phyloP scores from a whole-genome alignment of 2,797 vertebrate species.

The Diglossa cyanea region DNA sequence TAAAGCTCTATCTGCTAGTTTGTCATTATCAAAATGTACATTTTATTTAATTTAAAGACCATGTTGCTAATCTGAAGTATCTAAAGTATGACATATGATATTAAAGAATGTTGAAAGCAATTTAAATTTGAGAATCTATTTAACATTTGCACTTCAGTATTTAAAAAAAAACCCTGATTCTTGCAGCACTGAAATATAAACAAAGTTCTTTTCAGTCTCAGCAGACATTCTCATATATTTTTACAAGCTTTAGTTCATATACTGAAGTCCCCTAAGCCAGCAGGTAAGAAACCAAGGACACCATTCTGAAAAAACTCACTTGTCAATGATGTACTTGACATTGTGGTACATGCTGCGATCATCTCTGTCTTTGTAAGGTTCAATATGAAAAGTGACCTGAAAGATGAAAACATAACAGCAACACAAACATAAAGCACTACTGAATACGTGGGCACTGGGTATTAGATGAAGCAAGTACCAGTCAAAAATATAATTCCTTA shows the following conservation, averaged over 20 bases:
- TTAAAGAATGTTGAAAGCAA: background rate
- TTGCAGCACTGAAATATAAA: background rate
- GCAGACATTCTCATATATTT: background rate
- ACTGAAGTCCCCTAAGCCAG: background rate
- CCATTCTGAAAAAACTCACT: slow-evolving; percentile 76
- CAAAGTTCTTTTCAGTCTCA: background rate
- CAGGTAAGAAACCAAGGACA: background rate
- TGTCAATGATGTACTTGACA: slow-evolving; percentile 91
- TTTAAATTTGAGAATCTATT: background rate
- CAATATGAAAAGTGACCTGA: slow-evolving; percentile 93
- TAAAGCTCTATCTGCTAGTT: background rate
- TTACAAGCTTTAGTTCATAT: background rate
- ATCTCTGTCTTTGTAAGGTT: slow-evolving; percentile 90
- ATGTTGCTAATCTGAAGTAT: background rate
- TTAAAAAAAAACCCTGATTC: background rate
- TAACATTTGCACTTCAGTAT: background rate
- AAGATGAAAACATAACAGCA: slow-evolving; percentile 21
- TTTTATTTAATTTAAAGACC: background rate
- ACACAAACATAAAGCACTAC: background rate
- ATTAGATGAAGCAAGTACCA: background rate
- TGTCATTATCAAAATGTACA: background rate
- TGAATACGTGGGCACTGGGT: rapidly evolving
- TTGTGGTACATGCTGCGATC: slow-evolving; percentile 87
- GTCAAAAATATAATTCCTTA: background rate
- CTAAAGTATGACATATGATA: background rate